phyloP scores from a whole-genome alignment of 2,888 invertebrate genomes.

The Drosophila meridionalis region DNA sequence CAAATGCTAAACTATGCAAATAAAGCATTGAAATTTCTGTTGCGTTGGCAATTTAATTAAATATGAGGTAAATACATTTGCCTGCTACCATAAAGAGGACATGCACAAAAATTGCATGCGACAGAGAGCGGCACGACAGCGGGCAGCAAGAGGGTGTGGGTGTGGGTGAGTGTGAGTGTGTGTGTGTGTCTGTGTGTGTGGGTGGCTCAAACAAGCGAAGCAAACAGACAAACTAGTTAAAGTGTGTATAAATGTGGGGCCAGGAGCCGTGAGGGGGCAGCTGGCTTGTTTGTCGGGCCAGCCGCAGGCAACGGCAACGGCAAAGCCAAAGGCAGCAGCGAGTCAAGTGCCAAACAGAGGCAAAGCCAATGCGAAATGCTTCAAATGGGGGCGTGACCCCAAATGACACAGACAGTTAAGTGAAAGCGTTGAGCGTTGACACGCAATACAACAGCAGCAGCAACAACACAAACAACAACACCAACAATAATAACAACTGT shows the following conservation, averaged over 20 bases:
- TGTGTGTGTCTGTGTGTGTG: neutral
- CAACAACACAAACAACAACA: conserved; percentile 32
- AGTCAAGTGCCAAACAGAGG: conserved; percentile 52
- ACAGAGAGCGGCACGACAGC: conserved; percentile 26
- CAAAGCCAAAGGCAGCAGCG: conserved; percentile 39
- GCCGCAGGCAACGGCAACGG: conserved; percentile 43
- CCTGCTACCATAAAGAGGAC: conserved; percentile 56
- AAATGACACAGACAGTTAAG: conserved; percentile 77
- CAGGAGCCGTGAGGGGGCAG: neutral
- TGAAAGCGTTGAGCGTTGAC: conserved; percentile 77
- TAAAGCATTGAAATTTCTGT: conserved; percentile 70
- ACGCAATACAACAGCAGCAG: conserved; percentile 63
- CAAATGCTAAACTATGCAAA: conserved; percentile 64
- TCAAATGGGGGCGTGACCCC: conserved; percentile 75
- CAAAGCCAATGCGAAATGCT: conserved; percentile 28
- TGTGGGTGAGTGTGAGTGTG: no score
- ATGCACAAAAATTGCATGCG: conserved; percentile 74
- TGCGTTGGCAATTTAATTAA: conserved; percentile 76
- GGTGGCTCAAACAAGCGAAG: conserved; percentile 47
- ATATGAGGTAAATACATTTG: conserved; percentile 73
- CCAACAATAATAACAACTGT: conserved; percentile 14
- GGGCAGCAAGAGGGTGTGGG: neutral
- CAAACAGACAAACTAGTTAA: conserved; percentile 77
- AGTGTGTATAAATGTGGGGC: conserved; percentile 41
- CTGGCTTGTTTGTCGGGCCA: conserved; percentile 51